These are phyloP conservation scores for Cherax destructor DNA, from an alignment of 1,140 invertebrate species.

Conservation along the genomic window DNA sequence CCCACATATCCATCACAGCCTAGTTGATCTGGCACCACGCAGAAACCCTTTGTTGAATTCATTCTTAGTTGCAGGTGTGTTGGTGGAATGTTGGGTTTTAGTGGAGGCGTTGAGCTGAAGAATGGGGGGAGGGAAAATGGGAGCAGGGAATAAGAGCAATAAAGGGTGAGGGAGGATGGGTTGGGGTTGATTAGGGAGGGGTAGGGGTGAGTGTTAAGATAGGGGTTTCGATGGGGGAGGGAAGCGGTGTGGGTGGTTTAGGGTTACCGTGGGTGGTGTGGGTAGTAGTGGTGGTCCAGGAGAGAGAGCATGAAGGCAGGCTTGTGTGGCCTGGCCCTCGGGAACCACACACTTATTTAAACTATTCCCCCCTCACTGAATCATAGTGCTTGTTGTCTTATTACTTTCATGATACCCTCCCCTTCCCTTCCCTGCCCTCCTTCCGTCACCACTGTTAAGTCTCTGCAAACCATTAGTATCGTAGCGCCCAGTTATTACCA, in stretches of 20 bases:
- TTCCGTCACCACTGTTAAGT: too few relatives aligned
- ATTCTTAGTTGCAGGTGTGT: too few relatives aligned
- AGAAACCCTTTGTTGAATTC: too few relatives aligned
- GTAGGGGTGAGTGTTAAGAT: neutral
- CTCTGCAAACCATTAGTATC: too few relatives aligned
- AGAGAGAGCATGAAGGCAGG: neutral
- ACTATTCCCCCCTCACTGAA: neutral
- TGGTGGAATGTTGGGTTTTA: too few relatives aligned
- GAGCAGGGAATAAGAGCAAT: too few relatives aligned
- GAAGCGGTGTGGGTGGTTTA: neutral
- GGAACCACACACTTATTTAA: neutral
- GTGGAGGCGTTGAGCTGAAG: too few relatives aligned
- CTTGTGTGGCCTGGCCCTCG: neutral
- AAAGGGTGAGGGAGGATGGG: neutral
- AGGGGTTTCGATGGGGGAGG: neutral
- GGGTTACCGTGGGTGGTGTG: neutral
- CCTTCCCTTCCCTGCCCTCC: neutral
- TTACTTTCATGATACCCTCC: neutral
- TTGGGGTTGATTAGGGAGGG: neutral
- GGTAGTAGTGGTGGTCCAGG: neutral
- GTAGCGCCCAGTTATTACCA: too few relatives aligned
- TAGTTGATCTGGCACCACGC: too few relatives aligned
- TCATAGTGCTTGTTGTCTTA: neutral
- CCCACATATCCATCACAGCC: too few relatives aligned
- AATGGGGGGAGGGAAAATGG: too few relatives aligned